Evolutionary conservation across 2,888 invertebrate genomes (phyloP), one percentile per base, ranked within the genome.

Genomic region (Acanthosepion pharaonis): DNA sequence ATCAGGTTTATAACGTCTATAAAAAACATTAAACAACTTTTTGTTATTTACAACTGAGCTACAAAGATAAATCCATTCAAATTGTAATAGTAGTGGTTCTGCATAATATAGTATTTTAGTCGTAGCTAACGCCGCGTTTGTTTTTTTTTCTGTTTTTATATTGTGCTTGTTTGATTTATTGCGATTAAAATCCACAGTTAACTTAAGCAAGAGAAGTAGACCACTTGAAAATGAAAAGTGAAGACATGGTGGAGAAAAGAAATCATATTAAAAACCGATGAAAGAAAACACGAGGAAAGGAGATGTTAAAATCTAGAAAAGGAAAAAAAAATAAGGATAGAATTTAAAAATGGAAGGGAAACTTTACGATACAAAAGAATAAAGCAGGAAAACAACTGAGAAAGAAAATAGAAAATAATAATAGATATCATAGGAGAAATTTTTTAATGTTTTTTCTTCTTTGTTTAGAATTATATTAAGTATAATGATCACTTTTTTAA

Each of bases 11-110:
- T 0, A 78, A 78, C 78, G 78, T 28, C n/a, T 9, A n/a, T 78
- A 78, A 78, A 78, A 78, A n/a, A 78, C 78, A n/a, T 78, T 78
- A 78, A 78, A 15, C n/a, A n/a, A n/a, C n/a, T 78, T 78, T 78
- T 11, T n/a, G 6, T 78, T n/a, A 28, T 78, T 78, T 78, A 78
- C n/a, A 78, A 78, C 78, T 11, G 11, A 78, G n/a, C n/a, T n/a
- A n/a, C 78, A 78, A 6, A 9, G 28, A 78, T 6, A 1, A 15
- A 78, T n/a, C 78, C 6, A 78, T 78, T 9, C n/a, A 78, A 6
- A 78, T 78, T 78, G 78, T n/a, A n/a, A n/a, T 78, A 78, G 6
- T 78, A 78, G 78, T 78, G n/a, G 78, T 78, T 78, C 78, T 9
- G 28, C 78, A n/a, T 78, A 78, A n/a, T 11, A 78, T n/a, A 28